Conservation (phyloP, 2,113 vertebrate genomes). For the Campylorhamphus procurvoides region DNA sequence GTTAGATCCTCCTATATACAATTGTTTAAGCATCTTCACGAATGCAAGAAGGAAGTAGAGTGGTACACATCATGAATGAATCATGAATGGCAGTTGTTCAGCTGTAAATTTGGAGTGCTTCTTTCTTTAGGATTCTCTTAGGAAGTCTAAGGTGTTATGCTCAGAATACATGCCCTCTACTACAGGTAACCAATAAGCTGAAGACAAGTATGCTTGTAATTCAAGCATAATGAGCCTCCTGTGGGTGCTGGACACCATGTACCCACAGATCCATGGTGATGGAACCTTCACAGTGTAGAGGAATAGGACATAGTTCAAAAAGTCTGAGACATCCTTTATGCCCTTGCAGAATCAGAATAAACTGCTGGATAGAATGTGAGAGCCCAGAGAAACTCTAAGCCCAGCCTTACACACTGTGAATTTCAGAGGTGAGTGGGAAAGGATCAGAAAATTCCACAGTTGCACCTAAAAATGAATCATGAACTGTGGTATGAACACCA, state of each 20-base stretch:
- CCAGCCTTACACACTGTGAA: background rate
- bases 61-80: rapidly evolving
- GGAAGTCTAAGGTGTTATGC: background rate
- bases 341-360: background rate
- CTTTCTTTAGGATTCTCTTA: background rate
- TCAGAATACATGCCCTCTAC: background rate
- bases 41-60: background rate
- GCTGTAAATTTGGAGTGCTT: background rate
- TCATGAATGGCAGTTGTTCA: background rate
- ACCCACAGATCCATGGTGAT: background rate
- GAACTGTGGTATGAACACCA: background rate
- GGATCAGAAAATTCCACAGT: background rate
- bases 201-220: background rate
- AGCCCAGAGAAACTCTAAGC: background rate
- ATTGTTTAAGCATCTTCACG: background rate
- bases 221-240: background rate
- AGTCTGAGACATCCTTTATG: background rate
- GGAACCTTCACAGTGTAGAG: background rate
- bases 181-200: background rate
- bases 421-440: background rate
- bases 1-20: background rate
- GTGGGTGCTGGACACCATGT: rapidly evolving
- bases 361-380: background rate
- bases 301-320: background rate
- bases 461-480: background rate